phyloP scores from a whole-genome alignment of 2,113 vertebrate genomes.

The Isichthys henryi region DNA sequence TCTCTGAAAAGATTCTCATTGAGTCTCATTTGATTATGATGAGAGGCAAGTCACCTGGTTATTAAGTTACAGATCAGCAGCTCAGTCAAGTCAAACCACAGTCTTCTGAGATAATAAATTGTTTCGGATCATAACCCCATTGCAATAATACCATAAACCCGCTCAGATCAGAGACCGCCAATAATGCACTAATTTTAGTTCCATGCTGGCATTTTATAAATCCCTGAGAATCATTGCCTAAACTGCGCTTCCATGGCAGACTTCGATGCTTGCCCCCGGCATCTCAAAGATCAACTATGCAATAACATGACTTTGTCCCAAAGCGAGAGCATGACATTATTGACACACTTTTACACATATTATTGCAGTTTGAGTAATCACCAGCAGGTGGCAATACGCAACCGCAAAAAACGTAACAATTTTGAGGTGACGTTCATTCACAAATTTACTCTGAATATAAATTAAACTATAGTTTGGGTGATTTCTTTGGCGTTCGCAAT shows the following conservation, averaged over 20 bases:
- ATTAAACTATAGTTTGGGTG: not conserved
- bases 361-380: not conserved
- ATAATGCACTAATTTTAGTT: not conserved
- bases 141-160: not conserved
- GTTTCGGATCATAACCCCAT: not conserved
- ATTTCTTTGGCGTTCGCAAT: not conserved
- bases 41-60: not conserved
- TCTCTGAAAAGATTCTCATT: not conserved
- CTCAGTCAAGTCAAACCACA: not conserved
- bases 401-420: slow-evolving; percentile 17
- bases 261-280: not conserved
- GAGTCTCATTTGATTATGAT: not conserved
- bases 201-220: not conserved
- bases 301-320: not conserved
- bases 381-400: slow-evolving; percentile 46
- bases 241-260: not conserved
- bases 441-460: not conserved
- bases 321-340: not conserved
- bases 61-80: not conserved
- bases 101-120: not conserved
- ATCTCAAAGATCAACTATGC: not conserved
- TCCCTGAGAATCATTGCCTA: not conserved
- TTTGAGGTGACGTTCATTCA: not conserved
- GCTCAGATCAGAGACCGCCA: not conserved
- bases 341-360: not conserved